phyloP scores from a whole-genome alignment of 2,888 invertebrate species.

The Hydrotaea cyrtoneurina region DNA sequence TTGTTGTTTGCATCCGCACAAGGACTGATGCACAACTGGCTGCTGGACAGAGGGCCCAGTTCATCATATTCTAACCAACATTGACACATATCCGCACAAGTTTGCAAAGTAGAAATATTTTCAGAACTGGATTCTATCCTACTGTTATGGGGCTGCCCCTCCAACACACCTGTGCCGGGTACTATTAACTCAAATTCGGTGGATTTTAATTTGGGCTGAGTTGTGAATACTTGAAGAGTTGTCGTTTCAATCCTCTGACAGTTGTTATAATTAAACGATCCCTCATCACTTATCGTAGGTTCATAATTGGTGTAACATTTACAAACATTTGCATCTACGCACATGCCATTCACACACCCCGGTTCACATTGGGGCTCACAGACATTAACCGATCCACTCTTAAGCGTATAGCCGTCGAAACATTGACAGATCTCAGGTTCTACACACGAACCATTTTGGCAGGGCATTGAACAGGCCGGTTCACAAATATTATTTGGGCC shows the following conservation, averaged over 20 bases:
- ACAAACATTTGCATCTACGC: constrained; percentile 76
- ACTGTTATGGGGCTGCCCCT: neutral
- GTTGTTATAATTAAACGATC: constrained; percentile 56
- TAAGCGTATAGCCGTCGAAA: constrained; percentile 63
- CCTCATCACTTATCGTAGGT: constrained; percentile 61
- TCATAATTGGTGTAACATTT: constrained; percentile 73
- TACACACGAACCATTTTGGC: constrained; percentile 81
- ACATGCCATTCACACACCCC: constrained; percentile 79
- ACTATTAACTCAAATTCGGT: neutral
- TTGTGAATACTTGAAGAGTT: neutral
- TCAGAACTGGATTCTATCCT: neutral
- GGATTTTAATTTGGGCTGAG: neutral
- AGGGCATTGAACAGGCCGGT: constrained; percentile 73
- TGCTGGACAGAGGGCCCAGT: neutral
- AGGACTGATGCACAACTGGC: constrained; percentile 65
- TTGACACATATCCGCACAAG: constrained; percentile 34
- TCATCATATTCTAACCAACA: constrained; percentile 62
- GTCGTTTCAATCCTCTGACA: constrained; percentile 70
- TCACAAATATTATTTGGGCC: constrained; percentile 74
- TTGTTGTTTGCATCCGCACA: constrained; percentile 71
- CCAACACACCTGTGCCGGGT: neutral
- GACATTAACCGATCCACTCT: constrained; percentile 65
- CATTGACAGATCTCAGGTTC: constrained; percentile 76
- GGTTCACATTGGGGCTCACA: constrained; percentile 78
- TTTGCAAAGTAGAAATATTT: neutral